Evolutionary conservation across 2,888 invertebrate genomes (phyloP), one percentile per base, ranked within the genome.

Genomic region (Opisthograptis luteolata): DNA sequence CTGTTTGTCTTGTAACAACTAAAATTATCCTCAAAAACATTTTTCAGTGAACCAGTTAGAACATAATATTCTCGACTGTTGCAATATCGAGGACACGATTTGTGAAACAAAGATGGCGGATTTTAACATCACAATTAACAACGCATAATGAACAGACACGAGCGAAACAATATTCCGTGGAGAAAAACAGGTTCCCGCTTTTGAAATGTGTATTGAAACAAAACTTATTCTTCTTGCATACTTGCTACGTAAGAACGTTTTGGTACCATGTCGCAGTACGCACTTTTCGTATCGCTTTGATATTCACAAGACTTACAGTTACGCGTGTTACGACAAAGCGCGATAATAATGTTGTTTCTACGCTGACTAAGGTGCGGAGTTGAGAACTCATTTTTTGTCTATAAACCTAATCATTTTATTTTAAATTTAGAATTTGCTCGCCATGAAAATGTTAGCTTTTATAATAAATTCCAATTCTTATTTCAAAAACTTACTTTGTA

Each of bases 131-230:
- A 87, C 87, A 88, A 88, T 87, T 76, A 81, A 73, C 73, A 62
- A 65, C 53, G 71, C 68, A 81, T 78, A 84, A 79, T 83, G 79
- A 81, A 77, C 76, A 76, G 81, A 76, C 77, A 53, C 62, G 72
- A 60, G 67, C 66, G 72, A 71, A 75, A 87, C 87, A 88, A 86
- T 86, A 81, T 76, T 57, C 70, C 67, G 65, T 62, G 62, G 55
- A 79, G 86, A 86, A 85, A 86, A 86, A 87, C 87, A 84, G 79
- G 84, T 84, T 84, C 79, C 79, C 75, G 73, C 70, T 74, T 77
- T 74, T 73, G 70, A 75, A 77, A 76, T 73, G 72, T 66, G 68
- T 68, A 68, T 68, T 70, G 64, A 59, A 63, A 66, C 65, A 66
- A 69, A 76, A 73, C 66, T 66, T 68, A 68, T 66, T 68, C 61